Evolutionary conservation across 2,797 vertebrate genomes (phyloP).

Genomic region (Syngnathus rostellatus): DNA sequence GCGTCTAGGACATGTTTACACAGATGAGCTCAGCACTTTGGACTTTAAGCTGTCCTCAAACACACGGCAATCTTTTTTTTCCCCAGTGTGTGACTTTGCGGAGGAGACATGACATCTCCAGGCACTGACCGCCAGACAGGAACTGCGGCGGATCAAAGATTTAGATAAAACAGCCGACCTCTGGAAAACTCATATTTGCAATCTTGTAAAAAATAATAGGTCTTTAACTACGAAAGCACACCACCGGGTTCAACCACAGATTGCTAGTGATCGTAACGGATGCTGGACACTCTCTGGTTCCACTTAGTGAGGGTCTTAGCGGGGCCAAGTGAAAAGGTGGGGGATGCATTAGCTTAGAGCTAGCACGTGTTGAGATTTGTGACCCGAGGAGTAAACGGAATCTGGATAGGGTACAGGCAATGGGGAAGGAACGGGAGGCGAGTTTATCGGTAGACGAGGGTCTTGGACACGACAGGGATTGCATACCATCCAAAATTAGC

Average conservation of each 20-base stretch:
- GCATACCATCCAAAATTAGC: conserved; percentile 60
- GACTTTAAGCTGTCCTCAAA: conserved; percentile 24
- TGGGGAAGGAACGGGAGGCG: conserved; percentile 23
- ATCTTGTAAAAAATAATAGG: conserved; percentile 1
- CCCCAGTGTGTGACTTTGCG: not conserved
- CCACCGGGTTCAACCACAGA: not conserved
- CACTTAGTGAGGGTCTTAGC: conserved; percentile 29
- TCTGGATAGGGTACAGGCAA: conserved; percentile 17
- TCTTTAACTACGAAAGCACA: conserved; percentile 1
- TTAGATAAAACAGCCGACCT: not conserved
- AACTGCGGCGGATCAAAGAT: conserved; percentile 4
- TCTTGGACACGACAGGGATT: conserved; percentile 38
- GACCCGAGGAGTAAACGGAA: conserved; percentile 19
- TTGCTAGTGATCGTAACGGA: conserved; percentile 12
- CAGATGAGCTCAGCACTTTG: conserved; percentile 50
- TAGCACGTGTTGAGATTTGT: conserved; percentile 43
- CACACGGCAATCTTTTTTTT: conserved; percentile 3
- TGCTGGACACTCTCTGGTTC: conserved; percentile 29
- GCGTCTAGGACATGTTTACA: conserved; percentile 50
- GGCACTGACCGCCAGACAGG: not conserved
- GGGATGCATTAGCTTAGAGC: conserved; percentile 23
- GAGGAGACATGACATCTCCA: not conserved
- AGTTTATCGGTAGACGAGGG: conserved; percentile 26
- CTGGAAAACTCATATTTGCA: conserved; percentile 1
- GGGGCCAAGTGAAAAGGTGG: conserved; percentile 20